phyloP scores from a whole-genome alignment of 1,140 invertebrate genomes.

The Cheumatopsyche charites region DNA sequence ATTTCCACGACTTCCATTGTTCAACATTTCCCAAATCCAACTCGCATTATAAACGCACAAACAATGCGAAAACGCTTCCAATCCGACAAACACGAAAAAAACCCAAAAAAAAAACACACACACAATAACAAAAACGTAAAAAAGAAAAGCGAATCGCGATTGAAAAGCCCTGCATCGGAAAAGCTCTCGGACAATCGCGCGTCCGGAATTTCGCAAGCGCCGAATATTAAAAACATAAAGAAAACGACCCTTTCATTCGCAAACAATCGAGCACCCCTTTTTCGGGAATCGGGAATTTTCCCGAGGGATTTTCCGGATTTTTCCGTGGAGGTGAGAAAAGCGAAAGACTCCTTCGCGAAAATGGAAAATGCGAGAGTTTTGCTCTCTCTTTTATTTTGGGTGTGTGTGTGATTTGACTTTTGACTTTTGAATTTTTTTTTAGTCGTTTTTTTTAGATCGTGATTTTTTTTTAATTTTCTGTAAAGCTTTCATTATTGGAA shows the following conservation, averaged over 20 bases:
- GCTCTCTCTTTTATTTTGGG: not conserved
- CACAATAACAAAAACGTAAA: not conserved
- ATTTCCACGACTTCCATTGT: no score
- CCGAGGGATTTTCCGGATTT: no score
- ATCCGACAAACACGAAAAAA: no score
- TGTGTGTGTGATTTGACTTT: slow-evolving; percentile 9
- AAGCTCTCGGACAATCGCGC: no score
- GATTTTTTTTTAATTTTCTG: no score
- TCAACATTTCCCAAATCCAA: no score
- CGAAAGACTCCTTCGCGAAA: not conserved
- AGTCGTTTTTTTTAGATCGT: not conserved
- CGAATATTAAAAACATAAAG: slow-evolving; percentile 8
- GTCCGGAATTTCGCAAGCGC: no score
- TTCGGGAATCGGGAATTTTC: not conserved
- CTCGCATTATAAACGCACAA: no score
- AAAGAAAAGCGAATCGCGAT: not conserved
- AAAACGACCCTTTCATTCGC: slow-evolving; percentile 20
- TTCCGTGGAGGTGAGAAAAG: not conserved
- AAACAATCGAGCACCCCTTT: slow-evolving; percentile 1
- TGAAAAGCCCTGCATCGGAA: not conserved
- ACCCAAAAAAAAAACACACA: no score
- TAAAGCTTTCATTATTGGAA: no score
- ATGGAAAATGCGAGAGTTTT: slow-evolving; percentile 16
- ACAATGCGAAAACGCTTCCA: no score
- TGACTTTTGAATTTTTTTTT: slow-evolving; percentile 8